phyloP scores from a whole-genome alignment of 2,888 invertebrate species.

The Andrena minutula region DNA sequence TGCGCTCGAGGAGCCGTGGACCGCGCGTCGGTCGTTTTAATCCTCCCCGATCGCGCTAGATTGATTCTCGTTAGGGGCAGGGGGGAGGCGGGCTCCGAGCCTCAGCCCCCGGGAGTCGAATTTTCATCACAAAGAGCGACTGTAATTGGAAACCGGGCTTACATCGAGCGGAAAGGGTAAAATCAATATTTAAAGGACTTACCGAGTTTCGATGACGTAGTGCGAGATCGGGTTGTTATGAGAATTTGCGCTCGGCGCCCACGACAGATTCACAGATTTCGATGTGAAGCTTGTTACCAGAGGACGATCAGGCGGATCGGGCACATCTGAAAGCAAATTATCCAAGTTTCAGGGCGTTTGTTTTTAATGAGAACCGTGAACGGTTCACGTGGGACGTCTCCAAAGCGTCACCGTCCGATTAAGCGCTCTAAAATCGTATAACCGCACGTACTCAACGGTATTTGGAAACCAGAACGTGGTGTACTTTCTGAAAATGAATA shows the following conservation, averaged over 20 bases:
- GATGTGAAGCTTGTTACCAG: slow-evolving; percentile 91
- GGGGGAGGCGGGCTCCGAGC: neutral
- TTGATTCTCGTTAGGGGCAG: slow-evolving; percentile 10
- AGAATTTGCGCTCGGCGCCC: slow-evolving; percentile 90
- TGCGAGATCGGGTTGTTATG: slow-evolving; percentile 90
- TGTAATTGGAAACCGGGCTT: slow-evolving; percentile 22
- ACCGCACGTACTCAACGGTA: too few species aligned
- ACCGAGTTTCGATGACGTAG: slow-evolving; percentile 91
- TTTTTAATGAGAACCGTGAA: neutral
- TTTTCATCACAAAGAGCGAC: slow-evolving; percentile 22
- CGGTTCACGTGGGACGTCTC: neutral
- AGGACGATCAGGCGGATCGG: slow-evolving; percentile 90
- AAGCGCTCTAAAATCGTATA: too few species aligned
- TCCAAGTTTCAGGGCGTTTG: slow-evolving; percentile 29
- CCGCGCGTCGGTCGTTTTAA: slow-evolving; percentile 7
- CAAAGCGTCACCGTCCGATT: too few species aligned
- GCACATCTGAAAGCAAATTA: slow-evolving; percentile 87
- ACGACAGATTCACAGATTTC: slow-evolving; percentile 90
- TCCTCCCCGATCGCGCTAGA: neutral
- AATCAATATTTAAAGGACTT: slow-evolving; percentile 83
- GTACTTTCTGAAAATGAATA: too few species aligned
- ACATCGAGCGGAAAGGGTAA: slow-evolving; percentile 10
- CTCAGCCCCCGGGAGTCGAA: neutral
- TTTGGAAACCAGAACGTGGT: too few species aligned
- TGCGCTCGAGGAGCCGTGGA: neutral